Percentiles rank a stretch among this genome's conserved stretches.
Evolutionary conservation across 2,888 invertebrate genomes (phyloP).

Genomic region (Hirtodrosophila trivittata): DNA sequence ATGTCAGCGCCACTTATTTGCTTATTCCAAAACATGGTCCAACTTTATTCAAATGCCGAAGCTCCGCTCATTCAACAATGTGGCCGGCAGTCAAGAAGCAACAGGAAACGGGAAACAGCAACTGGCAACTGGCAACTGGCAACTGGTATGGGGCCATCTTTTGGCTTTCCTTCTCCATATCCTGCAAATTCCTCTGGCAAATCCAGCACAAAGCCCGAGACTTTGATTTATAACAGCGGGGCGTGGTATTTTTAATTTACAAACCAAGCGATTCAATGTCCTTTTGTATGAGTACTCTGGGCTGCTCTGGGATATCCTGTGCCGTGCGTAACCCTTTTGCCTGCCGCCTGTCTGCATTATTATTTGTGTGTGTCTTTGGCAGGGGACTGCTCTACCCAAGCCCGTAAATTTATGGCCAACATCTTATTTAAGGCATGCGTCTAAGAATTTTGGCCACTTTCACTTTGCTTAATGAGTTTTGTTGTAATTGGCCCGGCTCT

Average conservation of each 20-base stretch:
- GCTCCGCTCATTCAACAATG: conserved; percentile 16
- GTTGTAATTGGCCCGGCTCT: conserved; percentile 50
- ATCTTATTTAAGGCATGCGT: conserved; percentile 45
- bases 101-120: conserved; percentile 58
- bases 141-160: conserved; percentile 10
- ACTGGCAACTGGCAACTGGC: conserved; percentile 29
- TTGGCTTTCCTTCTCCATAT: conserved; percentile 22
- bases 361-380: conserved; percentile 40
- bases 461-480: conserved; percentile 56
- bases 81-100: conserved; percentile 48
- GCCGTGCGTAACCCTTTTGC: conserved; percentile 55
- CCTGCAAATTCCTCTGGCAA: conserved; percentile 72
- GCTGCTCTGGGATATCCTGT: not conserved
- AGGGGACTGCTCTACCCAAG: conserved; percentile 7
- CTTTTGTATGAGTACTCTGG: conserved; percentile 4
- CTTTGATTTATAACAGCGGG: conserved; percentile 77
- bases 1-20: conserved; percentile 74
- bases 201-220: conserved; percentile 73
- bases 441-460: conserved; percentile 49
- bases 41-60: conserved; percentile 70
- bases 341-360: conserved; percentile 56
- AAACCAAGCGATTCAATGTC: conserved; percentile 32
- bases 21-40: conserved; percentile 42
- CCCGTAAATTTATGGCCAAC: conserved; percentile 58
- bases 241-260: conserved; percentile 77